These are phyloP conservation scores for Hyposoter dolosus DNA, from an alignment of 2,888 invertebrate genomes.

Conservation along the genomic window DNA sequence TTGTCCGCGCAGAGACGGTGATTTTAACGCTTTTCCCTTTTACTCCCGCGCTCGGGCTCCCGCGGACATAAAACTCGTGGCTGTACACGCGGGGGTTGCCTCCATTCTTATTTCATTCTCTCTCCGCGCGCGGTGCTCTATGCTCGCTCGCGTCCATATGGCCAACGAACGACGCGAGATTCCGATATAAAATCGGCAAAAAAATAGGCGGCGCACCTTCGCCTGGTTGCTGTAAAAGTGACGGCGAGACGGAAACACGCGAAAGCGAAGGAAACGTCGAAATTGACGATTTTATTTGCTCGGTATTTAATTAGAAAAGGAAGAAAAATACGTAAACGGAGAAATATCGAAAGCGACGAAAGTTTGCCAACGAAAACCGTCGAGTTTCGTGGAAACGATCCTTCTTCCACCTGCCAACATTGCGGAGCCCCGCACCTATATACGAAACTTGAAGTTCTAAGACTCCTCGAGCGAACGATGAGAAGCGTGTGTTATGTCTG, in stretches of 20 bases:
- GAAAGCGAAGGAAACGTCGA: slow-evolving; percentile 16
- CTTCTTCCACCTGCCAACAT: slow-evolving; percentile 77
- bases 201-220: neutral
- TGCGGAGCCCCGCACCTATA: slow-evolving; percentile 53
- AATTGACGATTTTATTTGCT: slow-evolving; percentile 17
- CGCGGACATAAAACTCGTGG: slow-evolving; percentile 52
- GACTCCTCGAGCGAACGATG: slow-evolving; percentile 24
- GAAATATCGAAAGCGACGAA: neutral
- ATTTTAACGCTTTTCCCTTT: slow-evolving; percentile 65
- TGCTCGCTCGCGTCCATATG: neutral
- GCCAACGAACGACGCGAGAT: slow-evolving; percentile 24
- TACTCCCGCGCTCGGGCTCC: slow-evolving; percentile 50
- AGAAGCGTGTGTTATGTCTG: slow-evolving; percentile 30
- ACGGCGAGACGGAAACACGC: neutral
- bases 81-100: slow-evolving; percentile 14
- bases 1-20: slow-evolving; percentile 54
- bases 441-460: slow-evolving; percentile 66
- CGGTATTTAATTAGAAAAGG: slow-evolving; percentile 1
- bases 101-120: slow-evolving; percentile 50
- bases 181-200: neutral
- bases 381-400: slow-evolving; percentile 80
- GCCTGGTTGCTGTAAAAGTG: neutral
- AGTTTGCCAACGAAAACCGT: slow-evolving; percentile 46
- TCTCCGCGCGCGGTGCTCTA: slow-evolving; percentile 17
- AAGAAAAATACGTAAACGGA: neutral